Evolutionary conservation across 2,113 vertebrate genomes (phyloP).

Genomic region (Percopsis transmontana): DNA sequence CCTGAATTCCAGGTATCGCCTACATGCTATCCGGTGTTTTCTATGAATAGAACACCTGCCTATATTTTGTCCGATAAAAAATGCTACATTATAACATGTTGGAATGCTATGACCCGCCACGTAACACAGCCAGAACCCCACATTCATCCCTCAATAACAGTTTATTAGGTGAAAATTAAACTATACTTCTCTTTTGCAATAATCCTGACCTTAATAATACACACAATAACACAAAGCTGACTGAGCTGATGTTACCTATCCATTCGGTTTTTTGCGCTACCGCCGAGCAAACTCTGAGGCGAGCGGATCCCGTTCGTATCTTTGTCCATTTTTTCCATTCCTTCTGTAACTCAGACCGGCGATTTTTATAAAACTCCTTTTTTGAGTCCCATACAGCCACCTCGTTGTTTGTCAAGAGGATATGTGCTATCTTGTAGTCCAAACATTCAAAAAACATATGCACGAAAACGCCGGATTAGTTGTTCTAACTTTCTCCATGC

Average conservation of each 20-base stretch:
- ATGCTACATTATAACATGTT: background rate
- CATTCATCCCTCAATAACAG: too few relatives aligned
- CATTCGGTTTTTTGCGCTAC: slow-evolving; percentile 60
- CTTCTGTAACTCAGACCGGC: slow-evolving; percentile 1
- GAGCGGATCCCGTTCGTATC: slow-evolving; percentile 24
- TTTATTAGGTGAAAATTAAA: too few relatives aligned
- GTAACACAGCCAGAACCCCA: too few relatives aligned
- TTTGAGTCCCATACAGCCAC: slow-evolving; percentile 1
- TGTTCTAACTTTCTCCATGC: slow-evolving; percentile 46
- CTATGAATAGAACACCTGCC: slow-evolving; percentile 1
- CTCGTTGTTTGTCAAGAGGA: background rate
- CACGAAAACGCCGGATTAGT: background rate
- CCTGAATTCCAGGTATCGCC: slow-evolving; percentile 13
- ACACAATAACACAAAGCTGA: background rate
- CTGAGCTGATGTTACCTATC: slow-evolving; percentile 57
- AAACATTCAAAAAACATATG: background rate
- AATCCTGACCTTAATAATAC: too few relatives aligned
- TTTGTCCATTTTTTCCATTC: slow-evolving; percentile 50
- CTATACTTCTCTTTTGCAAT: too few relatives aligned
- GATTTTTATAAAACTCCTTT: background rate
- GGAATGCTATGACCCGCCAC: too few relatives aligned
- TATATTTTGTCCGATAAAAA: background rate
- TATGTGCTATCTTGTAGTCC: background rate
- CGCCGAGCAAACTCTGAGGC: slow-evolving; percentile 3
- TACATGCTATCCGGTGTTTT: background rate